Evolutionary conservation across 1,140 invertebrate genomes (phyloP), one percentile per base, ranked within the genome.

Genomic region (Carposina sasakii): DNA sequence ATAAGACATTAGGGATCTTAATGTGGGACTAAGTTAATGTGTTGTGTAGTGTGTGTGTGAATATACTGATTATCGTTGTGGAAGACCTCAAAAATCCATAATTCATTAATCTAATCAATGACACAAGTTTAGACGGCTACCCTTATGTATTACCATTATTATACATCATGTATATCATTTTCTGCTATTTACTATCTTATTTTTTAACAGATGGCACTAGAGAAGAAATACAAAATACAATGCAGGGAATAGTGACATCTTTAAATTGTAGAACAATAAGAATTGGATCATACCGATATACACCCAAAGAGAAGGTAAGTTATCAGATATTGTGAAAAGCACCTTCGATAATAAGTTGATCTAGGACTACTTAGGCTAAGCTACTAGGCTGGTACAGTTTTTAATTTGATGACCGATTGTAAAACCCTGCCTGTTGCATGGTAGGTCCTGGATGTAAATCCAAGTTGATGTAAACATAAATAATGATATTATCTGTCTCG

Each of bases 231-330:
- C 69, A 63, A 17, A 62, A 13, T 15, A 39, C 37, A 16, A 51
- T 65, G 43, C 67, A 63, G 61, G 72, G 67, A 9, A 39, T 81
- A 33, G 81, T 82, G 44, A 87, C 87, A 1, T 73, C 85, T 16
- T 60, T 93, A 6, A 78, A 85, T 6, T 94, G 93, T 76, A 84
- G 91, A 49, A 92, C 91, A n/a, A 89, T 94, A 53, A 87, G 92
- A 57, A 91, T 94, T 71, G 93, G 93, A 37, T 92, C 92, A 3
- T 92, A 93, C 65, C 91, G 90, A 84, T 93, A 90, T 70, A 76
- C 88, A 55, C 90, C 92, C 26, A 86, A 78, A 41, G 91, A 92
- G 63, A 87, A 88, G 75, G 87, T 93, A 76, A 65, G 64, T 70
- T 45, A 5, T 53, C 48, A n/a, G n/a, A n/a, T n/a, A n/a, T n/a